Conservation (phyloP, 2,797 vertebrate genomes). For the Melanogrammus aeglefinus region DNA sequence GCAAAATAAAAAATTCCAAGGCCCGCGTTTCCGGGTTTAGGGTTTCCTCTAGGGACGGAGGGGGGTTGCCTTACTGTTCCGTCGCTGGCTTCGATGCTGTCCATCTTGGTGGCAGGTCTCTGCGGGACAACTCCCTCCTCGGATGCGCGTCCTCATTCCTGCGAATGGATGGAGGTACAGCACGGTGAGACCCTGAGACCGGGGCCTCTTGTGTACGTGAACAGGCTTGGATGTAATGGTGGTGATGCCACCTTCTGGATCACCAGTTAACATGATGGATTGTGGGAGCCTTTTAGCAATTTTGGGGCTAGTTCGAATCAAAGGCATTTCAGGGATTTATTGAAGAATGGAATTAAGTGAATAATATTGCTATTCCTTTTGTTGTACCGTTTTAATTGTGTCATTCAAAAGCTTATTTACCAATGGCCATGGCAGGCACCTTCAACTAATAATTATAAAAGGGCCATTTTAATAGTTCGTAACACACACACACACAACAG, state of each 20-base stretch:
- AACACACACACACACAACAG: not conserved
- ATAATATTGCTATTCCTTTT: not conserved
- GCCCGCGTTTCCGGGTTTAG: not conserved
- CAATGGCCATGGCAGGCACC: not conserved
- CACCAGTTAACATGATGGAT: too few species aligned
- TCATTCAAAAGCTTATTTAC: not conserved
- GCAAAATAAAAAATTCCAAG: not conserved
- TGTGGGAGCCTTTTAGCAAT: too few species aligned
- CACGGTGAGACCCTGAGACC: not conserved
- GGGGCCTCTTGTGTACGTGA: not conserved
- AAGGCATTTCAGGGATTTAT: too few species aligned
- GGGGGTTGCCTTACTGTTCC: constrained; percentile 84
- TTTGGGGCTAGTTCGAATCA: too few species aligned
- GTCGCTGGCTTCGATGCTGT: constrained; percentile 89
- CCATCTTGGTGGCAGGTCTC: constrained; percentile 90
- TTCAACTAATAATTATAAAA: not conserved
- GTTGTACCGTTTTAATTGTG: not conserved
- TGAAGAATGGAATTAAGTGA: too few species aligned
- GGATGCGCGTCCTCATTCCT: constrained; percentile 94
- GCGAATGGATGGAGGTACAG: constrained; percentile 3
- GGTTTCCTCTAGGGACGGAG: not conserved
- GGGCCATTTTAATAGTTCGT: too few species aligned
- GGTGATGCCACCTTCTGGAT: too few species aligned
- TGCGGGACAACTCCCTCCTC: constrained; percentile 83
- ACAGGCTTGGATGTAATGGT: not conserved